phyloP scores from a whole-genome alignment of 2,888 invertebrate species.

The Alloplasta piceator region DNA sequence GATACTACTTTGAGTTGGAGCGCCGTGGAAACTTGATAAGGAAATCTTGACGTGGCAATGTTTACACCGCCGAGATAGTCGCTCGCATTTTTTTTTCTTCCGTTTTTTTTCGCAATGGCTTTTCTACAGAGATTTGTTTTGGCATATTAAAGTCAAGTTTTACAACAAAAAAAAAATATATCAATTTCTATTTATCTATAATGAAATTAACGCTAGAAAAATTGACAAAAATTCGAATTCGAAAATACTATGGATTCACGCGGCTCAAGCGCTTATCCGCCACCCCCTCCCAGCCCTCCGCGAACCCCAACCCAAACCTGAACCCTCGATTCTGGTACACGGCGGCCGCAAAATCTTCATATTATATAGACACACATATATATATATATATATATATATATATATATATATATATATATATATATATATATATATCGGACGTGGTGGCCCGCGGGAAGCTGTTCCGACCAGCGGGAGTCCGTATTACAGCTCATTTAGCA shows the following conservation, averaged over 20 bases:
- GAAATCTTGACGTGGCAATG: conserved; percentile 59
- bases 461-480: conserved; percentile 79
- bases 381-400: neutral
- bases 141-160: conserved; percentile 19
- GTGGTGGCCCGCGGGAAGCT: conserved; percentile 69
- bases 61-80: conserved; percentile 56
- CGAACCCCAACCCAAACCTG: no score
- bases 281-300: no score
- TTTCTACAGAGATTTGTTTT: conserved; percentile 42
- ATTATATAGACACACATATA: neutral
- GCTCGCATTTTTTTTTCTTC: conserved; percentile 5
- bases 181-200: no score
- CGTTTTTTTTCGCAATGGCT: conserved; percentile 19
- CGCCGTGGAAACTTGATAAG: conserved; percentile 60
- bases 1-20: conserved; percentile 35
- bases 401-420: neutral
- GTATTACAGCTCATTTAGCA: conserved; percentile 83
- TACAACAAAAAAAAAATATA: no score
- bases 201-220: no score
- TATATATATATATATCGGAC: conserved; percentile 10
- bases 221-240: no score
- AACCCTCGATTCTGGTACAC: no score
- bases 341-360: neutral
- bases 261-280: no score
- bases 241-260: no score